Evolutionary conservation across 2,797 vertebrate genomes (phyloP), one percentile per base, ranked within the genome.

Genomic region (Hapalemur alaotrensis): DNA sequence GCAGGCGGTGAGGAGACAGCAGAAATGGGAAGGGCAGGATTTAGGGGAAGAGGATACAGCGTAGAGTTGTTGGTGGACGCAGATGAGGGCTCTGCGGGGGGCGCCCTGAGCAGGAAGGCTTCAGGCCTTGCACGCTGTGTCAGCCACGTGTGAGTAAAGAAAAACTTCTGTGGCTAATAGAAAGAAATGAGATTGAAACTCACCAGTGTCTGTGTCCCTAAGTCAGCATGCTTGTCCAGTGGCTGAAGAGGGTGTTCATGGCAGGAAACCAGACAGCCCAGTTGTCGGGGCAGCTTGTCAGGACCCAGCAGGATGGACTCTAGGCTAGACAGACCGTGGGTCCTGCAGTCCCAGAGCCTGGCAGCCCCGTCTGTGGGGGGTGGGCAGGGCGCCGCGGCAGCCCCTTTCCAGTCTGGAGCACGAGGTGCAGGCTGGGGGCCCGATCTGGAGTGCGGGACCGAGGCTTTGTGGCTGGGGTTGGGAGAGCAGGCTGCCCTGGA

Each of bases 311-410:
- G 41, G 25, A 6, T 12, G 15, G 69, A 43, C 52, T 38, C 18
- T 61, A 11, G 43, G 23, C 70, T 28, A 15, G 48, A 41, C 30
- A 52, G 41, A 48, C 48, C 7, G 38, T 18, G 13, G 41, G 46
- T 54, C 13, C 54, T 17, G 10, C 0, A 28, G 35, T 61, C 14
- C 41, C 91, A 6, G 46, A n/a, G 41, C 30, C 9, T 15, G 3
- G 72, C 4, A 10, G 73, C 52, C 17, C 12, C 1, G 2, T 25
- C 30, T 48, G 32, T 30, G 3, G 70, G n/a, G 18, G 50, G 28
- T 30, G 28, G 82, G 20, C 32, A 30, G 15, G 18, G 2, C 3
- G 9, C 61, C 25, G 3, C 7, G 63, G 1, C 15, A 0, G 6
- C 22, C 38, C 76, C 38, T 82, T 52, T 50, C 59, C n/a, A 72